These are phyloP conservation scores for Pinctada fucata DNA, from an alignment of 2,888 invertebrate genomes.

Conservation along the genomic window DNA sequence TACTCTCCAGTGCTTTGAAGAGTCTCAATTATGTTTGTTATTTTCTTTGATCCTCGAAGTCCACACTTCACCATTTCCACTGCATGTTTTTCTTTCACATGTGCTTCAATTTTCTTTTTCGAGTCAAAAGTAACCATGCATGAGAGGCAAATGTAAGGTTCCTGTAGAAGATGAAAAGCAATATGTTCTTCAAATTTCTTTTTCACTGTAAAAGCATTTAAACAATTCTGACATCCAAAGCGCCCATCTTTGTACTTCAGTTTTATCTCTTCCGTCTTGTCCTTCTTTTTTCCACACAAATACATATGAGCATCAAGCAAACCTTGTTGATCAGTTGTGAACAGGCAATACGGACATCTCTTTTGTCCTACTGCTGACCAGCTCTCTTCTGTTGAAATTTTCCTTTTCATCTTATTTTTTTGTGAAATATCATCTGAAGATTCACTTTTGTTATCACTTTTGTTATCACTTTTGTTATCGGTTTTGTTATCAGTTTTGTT, in stretches of 20 bases:
- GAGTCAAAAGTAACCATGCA: constrained; percentile 51
- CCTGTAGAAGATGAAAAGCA: constrained; percentile 49
- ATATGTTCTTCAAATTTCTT: constrained; percentile 58
- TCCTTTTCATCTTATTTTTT: neutral
- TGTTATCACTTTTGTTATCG: neutral
- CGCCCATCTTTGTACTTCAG: constrained; percentile 16
- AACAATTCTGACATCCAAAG: constrained; percentile 33
- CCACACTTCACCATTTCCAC: constrained; percentile 51
- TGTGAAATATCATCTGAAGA: neutral
- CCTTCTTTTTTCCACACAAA: constrained; percentile 40
- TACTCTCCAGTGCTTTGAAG: constrained; percentile 35
- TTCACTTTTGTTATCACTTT: neutral
- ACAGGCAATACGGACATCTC: constrained; percentile 52
- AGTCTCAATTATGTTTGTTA: constrained; percentile 44
- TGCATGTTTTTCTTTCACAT: constrained; percentile 49
- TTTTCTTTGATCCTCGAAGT: constrained; percentile 52
- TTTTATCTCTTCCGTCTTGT: constrained; percentile 14
- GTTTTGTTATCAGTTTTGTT: neutral
- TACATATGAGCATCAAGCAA: constrained; percentile 46
- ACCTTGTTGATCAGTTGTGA: constrained; percentile 50
- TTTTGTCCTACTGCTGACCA: constrained; percentile 41
- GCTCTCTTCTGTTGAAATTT: constrained; percentile 17
- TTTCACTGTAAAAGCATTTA: constrained; percentile 11
- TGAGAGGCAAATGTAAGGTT: constrained; percentile 55
- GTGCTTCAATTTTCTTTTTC: constrained; percentile 47